Evolutionary conservation across 2,797 vertebrate species (phyloP), one percentile per base, ranked within the genome.

Genomic region (Carapus acus): DNA sequence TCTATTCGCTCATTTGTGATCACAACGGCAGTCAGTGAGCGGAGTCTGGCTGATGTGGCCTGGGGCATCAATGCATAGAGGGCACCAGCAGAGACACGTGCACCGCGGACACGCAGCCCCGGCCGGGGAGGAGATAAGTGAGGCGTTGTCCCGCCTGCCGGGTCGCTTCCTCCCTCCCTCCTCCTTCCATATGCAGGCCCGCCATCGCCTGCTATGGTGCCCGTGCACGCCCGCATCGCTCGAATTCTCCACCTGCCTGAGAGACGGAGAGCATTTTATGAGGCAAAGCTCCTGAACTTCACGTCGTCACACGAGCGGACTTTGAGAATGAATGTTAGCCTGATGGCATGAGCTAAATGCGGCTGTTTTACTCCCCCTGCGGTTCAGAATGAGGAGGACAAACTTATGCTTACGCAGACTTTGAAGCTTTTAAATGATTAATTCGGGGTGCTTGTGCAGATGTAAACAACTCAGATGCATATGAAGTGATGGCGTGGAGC

Each of bases 21-120:
- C 24, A 76, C 74, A 73, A 70, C 49, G 21, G 43, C 7, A 70
- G 56, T 64, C 73, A 74, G 65, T 67, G 74, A 66, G 49, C 61
- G 46, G 67, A 70, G 58, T 67, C 54, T n/a, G 33, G 46, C 66
- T 67, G 73, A 80, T 70, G 53, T 14, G 53, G 53, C 58, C 22
- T 18, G 68, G 69, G 23, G 48, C 61, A 57, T 67, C 62, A 64
- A 43, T 65, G 71, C 66, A 55, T 51, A 53, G 52, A 66, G 54
- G 34, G 38, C 61, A 47, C 7, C 12, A 15, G 42, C 41, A 53
- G 22, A 19, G 41, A 68, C 41, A 4, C 46, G 15, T 31, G 49
- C 51, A 18, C 22, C n/a, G 4, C 34, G 46, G 37, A 57, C 47
- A 34, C 7, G 39, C 8, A 40, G 1, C 22, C n/a, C 7, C 34